Conservation (phyloP, 1,140 invertebrate genomes). For the Brachionus koreanus region DNA sequence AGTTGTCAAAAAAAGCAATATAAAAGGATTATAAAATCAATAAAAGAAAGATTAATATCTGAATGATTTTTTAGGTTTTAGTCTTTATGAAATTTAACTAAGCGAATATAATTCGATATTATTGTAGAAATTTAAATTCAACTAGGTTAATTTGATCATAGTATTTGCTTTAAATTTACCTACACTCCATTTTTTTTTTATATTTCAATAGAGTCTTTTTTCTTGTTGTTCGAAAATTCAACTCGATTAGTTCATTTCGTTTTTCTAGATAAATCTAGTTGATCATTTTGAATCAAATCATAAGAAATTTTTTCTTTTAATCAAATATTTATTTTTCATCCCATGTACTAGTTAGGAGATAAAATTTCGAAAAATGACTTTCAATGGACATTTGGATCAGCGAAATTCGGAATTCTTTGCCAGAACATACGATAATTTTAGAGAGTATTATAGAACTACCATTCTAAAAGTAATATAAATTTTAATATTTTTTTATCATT, state of each 20-base stretch:
- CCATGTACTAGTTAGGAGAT: not conserved
- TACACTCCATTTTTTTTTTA: not conserved
- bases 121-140: slow-evolving; percentile 25
- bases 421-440: not conserved
- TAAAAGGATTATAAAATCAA: not conserved
- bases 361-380: not conserved
- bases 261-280: slow-evolving; percentile 25
- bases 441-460: not conserved
- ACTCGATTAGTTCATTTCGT: slow-evolving; percentile 17
- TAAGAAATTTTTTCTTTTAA: not conserved
- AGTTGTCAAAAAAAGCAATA: not conserved
- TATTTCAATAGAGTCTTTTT: not conserved
- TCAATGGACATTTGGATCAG: not conserved
- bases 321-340: not conserved
- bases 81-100: slow-evolving; percentile 9
- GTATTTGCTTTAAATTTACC: slow-evolving; percentile 28
- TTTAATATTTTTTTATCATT: not conserved
- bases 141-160: slow-evolving; percentile 10
- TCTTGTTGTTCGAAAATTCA: not conserved
- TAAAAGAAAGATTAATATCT: slow-evolving; percentile 17
- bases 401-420: not conserved
- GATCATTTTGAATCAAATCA: slow-evolving; percentile 9
- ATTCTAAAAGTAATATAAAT: not conserved
- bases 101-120: slow-evolving; percentile 33
- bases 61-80: not conserved